phyloP scores from a whole-genome alignment of 2,113 vertebrate genomes.

The Sminthopsis crassicaudata region DNA sequence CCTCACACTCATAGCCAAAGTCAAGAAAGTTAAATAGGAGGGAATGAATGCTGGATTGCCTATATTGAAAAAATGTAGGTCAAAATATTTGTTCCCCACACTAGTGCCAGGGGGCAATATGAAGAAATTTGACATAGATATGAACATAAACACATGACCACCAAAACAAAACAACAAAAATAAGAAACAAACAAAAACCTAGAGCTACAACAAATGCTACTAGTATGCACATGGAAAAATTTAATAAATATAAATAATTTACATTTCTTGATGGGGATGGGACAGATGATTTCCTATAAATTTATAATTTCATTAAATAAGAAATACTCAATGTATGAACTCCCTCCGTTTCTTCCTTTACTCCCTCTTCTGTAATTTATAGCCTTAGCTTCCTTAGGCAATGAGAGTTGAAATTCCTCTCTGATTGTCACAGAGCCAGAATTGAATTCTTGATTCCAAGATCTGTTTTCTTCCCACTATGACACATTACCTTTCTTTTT shows the following conservation, averaged over 20 bases:
- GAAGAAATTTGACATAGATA: neutral
- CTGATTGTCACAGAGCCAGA: neutral
- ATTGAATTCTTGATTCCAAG: neutral
- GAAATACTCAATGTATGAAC: neutral
- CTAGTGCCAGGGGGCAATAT: slow-evolving; percentile 53
- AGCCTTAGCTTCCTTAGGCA: neutral
- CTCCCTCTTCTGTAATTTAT: neutral
- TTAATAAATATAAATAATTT: neutral
- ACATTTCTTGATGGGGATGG: neutral
- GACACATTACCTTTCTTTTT: neutral
- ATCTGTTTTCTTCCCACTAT: neutral
- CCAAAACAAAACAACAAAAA: neutral
- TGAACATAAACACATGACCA: neutral
- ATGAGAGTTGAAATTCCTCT: neutral
- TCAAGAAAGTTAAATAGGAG: neutral
- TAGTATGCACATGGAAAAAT: neutral
- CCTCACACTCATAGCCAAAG: neutral
- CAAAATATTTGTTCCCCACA: slow-evolving; percentile 43
- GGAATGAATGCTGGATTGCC: neutral
- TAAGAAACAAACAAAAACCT: neutral
- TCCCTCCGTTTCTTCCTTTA: neutral
- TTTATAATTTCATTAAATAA: neutral
- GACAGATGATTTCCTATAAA: neutral
- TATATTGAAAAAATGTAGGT: rapidly evolving
- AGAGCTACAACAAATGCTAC: neutral